phyloP scores from a whole-genome alignment of 2,113 vertebrate species.

The Passer domesticus region DNA sequence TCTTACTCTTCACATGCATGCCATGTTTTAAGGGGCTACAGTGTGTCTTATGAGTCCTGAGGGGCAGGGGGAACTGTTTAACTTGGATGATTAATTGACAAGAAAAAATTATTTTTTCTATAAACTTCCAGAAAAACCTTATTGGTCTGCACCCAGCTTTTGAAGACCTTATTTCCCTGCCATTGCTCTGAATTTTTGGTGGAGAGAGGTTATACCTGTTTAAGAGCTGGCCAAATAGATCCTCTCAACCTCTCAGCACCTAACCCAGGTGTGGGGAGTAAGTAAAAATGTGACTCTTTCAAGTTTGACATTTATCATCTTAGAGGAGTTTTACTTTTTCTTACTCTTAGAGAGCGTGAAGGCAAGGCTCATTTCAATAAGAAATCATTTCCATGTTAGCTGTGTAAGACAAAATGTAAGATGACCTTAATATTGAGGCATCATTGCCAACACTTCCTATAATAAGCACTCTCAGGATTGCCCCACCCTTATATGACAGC shows the following conservation, averaged over 20 bases:
- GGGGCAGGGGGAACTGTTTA: background rate
- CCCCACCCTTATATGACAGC: background rate
- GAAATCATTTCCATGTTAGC: background rate
- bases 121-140: background rate
- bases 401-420: background rate
- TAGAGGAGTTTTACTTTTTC: background rate
- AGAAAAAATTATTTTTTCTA: background rate
- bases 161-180: background rate
- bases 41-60: background rate
- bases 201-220: background rate
- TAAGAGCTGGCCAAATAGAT: background rate
- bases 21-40: background rate
- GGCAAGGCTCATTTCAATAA: background rate
- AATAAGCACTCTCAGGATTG: constrained; percentile 17
- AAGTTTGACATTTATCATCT: background rate
- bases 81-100: background rate
- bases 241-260: background rate
- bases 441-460: background rate
- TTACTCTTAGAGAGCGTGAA: background rate
- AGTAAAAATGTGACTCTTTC: background rate
- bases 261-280: background rate
- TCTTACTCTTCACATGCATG: fast-evolving
- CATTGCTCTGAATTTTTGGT: background rate
- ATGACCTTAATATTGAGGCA: background rate
- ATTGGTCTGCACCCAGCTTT: background rate